Base-by-base conservation (phyloP, 1,140 invertebrate genomes). In the Nomia melanderi region DNA sequence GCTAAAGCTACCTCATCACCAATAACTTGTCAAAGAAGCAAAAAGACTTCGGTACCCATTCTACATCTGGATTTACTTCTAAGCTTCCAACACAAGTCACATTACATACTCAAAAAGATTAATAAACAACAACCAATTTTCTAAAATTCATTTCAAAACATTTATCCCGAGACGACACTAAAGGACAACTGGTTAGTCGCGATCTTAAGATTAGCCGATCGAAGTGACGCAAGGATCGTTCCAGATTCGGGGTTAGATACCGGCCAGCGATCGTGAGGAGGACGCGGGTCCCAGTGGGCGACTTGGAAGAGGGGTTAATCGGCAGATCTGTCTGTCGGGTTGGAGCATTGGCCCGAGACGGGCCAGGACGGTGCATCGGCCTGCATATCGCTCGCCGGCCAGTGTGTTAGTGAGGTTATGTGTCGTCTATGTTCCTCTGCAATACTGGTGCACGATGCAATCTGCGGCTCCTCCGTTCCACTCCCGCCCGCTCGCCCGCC, bases 291-390 rank as follows among this genome's bases (percentile, higher is more conserved):
- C 11, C 9, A 29, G 14, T 8, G 23, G 23, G n/a, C 12, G 25
- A 12, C 20, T 8, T 8, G 71, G 41, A 62, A 41, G 39, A 20
- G 41, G 20, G 44, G 27, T 47, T 47, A 67, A 69, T 53, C 56
- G 56, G 31, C 14, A 39, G 70, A 81, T 80, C 66, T 36, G 27
- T 25, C 29, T 47, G 70, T 12, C 69, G 62, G 57, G 76, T n/a
- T 77, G 64, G 64, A 82, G 81, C 84, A 86, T 86, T 87, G 82
- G 84, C 79, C 82, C 66, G 65, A 76, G 71, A 65, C 71, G 59
- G 74, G 72, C 78, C 71, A 85, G n/a, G 65, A 41, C 67, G 80
- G 80, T 85, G 83, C 84, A 87, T 87, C 82, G 84, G 82, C 79
- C 82, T 82, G 84, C 76, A 84, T 86, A 87, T 87, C 83, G 76